Percentiles rank a stretch among this genome's conserved stretches.
Evolutionary conservation across 2,888 invertebrate genomes (phyloP).

Genomic region (Alitta virens): DNA sequence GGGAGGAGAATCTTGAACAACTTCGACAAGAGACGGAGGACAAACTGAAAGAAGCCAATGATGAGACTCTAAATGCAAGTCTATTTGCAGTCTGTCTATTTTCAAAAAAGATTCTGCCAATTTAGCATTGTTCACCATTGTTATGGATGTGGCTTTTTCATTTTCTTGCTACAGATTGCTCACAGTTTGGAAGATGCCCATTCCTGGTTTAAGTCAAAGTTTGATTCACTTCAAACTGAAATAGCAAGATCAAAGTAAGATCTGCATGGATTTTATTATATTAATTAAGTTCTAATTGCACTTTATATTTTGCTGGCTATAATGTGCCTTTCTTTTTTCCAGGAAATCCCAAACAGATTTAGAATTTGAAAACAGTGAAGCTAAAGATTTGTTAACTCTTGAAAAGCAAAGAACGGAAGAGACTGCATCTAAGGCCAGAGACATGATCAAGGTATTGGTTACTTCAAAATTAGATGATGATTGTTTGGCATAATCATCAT

Average conservation of each 20-base stretch:
- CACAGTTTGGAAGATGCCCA: slow-evolving; percentile 47
- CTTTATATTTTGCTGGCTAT: neutral
- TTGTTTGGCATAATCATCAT: no score
- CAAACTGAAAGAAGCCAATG: slow-evolving; percentile 40
- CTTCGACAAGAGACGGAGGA: slow-evolving; percentile 37
- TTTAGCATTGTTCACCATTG: neutral
- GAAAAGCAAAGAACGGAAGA: slow-evolving; percentile 41
- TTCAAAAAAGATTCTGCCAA: no score
- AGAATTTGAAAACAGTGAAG: slow-evolving; percentile 37
- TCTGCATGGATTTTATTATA: neutral
- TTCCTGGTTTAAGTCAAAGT: slow-evolving; percentile 50
- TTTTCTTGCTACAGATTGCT: slow-evolving; percentile 37
- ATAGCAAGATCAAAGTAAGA: slow-evolving; percentile 40
- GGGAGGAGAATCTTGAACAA: slow-evolving; percentile 39
- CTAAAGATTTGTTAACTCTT: slow-evolving; percentile 35
- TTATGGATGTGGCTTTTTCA: no score
- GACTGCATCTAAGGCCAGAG: slow-evolving; percentile 42
- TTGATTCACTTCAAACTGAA: slow-evolving; percentile 47
- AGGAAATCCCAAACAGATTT: slow-evolving; percentile 41
- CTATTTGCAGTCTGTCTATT: no score
- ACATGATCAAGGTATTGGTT: slow-evolving; percentile 43
- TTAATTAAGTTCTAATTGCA: neutral
- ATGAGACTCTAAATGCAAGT: slow-evolving; percentile 44
- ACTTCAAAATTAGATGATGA: no score
- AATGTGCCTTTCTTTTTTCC: slow-evolving; percentile 3